Base-by-base conservation (phyloP, 2,797 vertebrate species). In the Squalus acanthias region DNA sequence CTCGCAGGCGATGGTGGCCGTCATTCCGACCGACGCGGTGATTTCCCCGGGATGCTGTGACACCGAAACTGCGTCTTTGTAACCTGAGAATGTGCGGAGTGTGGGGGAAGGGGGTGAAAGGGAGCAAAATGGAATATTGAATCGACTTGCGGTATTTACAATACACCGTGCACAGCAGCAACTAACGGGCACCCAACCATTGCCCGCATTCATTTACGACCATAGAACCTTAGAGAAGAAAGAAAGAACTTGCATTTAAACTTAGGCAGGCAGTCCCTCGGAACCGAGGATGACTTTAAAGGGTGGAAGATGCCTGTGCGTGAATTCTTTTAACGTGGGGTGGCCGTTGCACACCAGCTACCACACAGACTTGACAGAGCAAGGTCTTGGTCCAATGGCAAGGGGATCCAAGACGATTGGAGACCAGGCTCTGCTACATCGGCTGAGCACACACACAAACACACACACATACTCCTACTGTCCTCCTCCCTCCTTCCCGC, bases 1-100 rank as follows among this genome's bases (percentile, higher is more conserved):
- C 6, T 96, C 63, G 0, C 97, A 96, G 7, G 96, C 39, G 39
- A 96, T 96, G 96, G 96, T 96, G 96, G 96, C 96, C 0, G 82
- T 96, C 95, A 96, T 63, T 57, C 70, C 96, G 1, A 67, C 96
- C 29, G 97, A 96, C 82, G 96, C 26, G 0, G 6, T 96, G 92
- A 96, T 96, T 0, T 97, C 96, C 26, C 76, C 57, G 50, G 96
- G 96, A 9, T 79, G 89, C 0, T 97, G 97, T 57, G 76, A 0
- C 2, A 97, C 96, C 0, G 0, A 96, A 39, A 97, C 67, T 63
- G 96, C 24, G 0, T 33, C 0, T 60, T 1, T 0, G 2, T 69
- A 22, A 26, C 91, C 63, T 93, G 91, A 60, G 29, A 63, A 33
- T 57, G 57, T 15, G 26, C 5, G 26, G 53, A 33, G 39, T 46